Evolutionary conservation across 2,888 invertebrate species (phyloP).

Genomic region (Tetragonisca angustula): DNA sequence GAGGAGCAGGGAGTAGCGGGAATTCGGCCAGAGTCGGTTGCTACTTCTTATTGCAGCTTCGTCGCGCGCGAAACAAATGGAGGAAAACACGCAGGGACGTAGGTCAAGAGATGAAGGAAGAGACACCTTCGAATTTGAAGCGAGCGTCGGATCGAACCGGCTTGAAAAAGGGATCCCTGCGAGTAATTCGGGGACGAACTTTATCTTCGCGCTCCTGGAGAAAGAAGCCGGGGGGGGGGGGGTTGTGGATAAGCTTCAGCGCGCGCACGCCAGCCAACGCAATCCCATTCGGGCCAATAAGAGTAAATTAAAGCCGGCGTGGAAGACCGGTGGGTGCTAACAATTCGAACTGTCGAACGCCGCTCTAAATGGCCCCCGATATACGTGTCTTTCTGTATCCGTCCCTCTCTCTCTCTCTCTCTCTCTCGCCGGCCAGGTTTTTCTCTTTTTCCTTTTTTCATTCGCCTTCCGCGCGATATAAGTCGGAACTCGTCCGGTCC

Average conservation of each 20-base stretch:
- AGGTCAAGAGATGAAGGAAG: background rate
- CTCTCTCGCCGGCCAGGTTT: background rate
- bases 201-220: slow-evolving; percentile 50
- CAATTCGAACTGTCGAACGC: slow-evolving; percentile 71
- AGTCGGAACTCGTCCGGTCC: slow-evolving; percentile 46
- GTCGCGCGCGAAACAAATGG: background rate
- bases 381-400: slow-evolving; percentile 29
- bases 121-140: background rate
- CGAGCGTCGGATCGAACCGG: background rate
- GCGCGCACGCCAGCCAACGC: slow-evolving; percentile 28
- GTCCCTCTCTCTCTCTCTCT: background rate
- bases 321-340: slow-evolving; percentile 54
- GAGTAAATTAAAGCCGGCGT: slow-evolving; percentile 68
- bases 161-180: slow-evolving; percentile 22
- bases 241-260: slow-evolving; percentile 54
- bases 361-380: slow-evolving; percentile 66
- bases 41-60: background rate
- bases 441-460: slow-evolving; percentile 4
- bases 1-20: background rate
- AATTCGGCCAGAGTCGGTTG: background rate
- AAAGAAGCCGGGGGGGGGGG: slow-evolving; percentile 11
- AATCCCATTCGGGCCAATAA: slow-evolving; percentile 61
- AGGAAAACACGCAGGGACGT: background rate
- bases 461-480: slow-evolving; percentile 54
- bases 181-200: slow-evolving; percentile 59